Base-by-base conservation (phyloP, 1,140 invertebrate genomes). In the Apis dorsata region DNA sequence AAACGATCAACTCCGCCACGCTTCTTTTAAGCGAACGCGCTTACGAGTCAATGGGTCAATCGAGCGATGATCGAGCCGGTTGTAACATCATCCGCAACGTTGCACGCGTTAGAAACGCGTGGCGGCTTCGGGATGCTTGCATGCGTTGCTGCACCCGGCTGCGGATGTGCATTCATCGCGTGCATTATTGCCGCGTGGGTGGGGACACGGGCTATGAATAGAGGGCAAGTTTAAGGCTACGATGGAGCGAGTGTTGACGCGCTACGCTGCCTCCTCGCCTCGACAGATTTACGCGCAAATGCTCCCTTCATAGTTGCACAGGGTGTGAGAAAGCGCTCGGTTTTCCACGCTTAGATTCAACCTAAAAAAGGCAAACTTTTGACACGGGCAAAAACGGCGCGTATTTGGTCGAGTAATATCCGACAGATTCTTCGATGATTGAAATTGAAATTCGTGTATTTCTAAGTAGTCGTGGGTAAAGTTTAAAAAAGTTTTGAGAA, bases 191-290 rank as follows among this genome's bases (percentile, higher is more conserved):
- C 84, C 72, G 60, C 83, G 83, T 88, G 88, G 75, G 78, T 78
- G 80, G 87, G 81, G 65, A 10, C 72, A n/a, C 28, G 53, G 63
- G 81, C 89, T 90, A 90, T 90, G 90, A 91, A 91, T 91, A 91
- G 90, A 83, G 75, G 72, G 86, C 87, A 89, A 90, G 90, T 91
- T 91, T 90, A 90, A 91, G 86, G 89, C 86, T 87, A 88, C 86
- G 79, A 84, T 44, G 63, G 74, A 66, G 60, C 65, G 73, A 79
- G 83, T 65, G 82, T 49, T 77, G 70, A 83, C 76, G 44, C 75
- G 53, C 62, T 63, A 55, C 12, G 66, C n/a, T 34, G 55, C 51
- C 24, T 24, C 24, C 19, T 60, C 70, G 79, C 70, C 84, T 86
- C 84, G 89, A 89, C 84, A 86, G 87, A 90, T 90, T 90, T 90